phyloP scores from a whole-genome alignment of 2,797 vertebrate species.

The Luscinia luscinia region DNA sequence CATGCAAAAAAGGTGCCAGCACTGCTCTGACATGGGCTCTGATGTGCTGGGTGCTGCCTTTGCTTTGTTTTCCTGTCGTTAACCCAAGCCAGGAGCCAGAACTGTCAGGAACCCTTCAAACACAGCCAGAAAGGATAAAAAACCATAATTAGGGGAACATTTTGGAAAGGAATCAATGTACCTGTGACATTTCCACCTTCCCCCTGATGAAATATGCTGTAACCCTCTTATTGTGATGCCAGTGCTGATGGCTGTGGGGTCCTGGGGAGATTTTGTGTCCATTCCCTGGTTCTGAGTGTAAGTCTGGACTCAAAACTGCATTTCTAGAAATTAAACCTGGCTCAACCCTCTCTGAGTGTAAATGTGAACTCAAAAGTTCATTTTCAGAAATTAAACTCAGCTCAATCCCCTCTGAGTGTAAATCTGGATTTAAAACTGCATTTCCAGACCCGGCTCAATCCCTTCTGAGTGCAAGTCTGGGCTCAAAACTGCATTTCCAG shows the following conservation, averaged over 20 bases:
- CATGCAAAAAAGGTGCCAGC: background rate
- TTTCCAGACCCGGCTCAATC: background rate
- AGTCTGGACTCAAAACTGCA: background rate
- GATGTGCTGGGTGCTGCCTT: background rate
- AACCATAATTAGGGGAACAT: accelerated
- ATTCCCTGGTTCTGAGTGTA: background rate
- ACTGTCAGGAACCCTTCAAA: background rate
- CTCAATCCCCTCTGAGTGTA: background rate
- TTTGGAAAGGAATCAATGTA: background rate
- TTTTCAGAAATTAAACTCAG: slow-evolving; percentile 29
- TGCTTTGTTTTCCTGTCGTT: background rate
- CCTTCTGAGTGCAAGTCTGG: background rate
- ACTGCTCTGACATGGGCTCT: background rate
- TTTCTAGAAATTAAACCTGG: slow-evolving; percentile 26
- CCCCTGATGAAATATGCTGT: background rate
- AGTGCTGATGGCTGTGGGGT: background rate
- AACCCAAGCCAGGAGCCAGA: background rate
- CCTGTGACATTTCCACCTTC: background rate
- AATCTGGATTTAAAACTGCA: background rate
- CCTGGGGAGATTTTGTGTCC: background rate
- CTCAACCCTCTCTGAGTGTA: background rate
- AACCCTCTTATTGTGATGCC: background rate
- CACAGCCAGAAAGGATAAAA: background rate
- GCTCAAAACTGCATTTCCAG: too few relatives aligned
- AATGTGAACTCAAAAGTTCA: background rate